phyloP scores from a whole-genome alignment of 1,140 invertebrate genomes.

The Sycophaga agraensis region DNA sequence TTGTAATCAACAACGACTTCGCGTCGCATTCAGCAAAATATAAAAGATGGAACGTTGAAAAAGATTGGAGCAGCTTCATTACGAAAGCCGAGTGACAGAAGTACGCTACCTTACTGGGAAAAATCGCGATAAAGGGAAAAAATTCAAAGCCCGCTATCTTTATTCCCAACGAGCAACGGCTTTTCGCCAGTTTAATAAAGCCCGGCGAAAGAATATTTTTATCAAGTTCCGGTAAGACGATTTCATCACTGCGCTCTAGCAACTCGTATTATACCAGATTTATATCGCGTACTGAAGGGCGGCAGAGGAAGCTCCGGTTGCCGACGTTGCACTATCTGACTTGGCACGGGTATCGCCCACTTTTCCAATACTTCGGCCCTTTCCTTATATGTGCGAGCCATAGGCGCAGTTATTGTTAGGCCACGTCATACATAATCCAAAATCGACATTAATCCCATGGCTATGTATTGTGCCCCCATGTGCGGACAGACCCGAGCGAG shows the following conservation, averaged over 20 bases:
- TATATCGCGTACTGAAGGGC: too few relatives aligned
- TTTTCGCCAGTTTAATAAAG: constrained; percentile 21
- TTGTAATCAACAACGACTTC: too few relatives aligned
- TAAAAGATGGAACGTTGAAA: too few relatives aligned
- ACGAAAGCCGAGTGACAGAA: too few relatives aligned
- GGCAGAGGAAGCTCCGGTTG: too few relatives aligned
- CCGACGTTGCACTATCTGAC: constrained; percentile 29
- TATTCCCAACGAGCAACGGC: constrained; percentile 43
- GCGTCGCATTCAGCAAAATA: too few relatives aligned
- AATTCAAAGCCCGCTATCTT: constrained; percentile 13
- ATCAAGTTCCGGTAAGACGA: constrained; percentile 3
- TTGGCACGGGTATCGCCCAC: constrained; percentile 39
- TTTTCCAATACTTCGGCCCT: constrained; percentile 7
- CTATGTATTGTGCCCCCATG: constrained; percentile 1
- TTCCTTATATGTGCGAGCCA: not conserved
- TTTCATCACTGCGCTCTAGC: not conserved
- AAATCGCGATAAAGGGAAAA: not conserved
- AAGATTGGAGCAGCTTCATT: too few relatives aligned
- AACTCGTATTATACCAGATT: not conserved
- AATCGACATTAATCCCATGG: constrained; percentile 53
- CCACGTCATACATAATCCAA: constrained; percentile 37
- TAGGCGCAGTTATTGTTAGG: not conserved
- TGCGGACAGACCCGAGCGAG: constrained; percentile 29
- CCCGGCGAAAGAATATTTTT: not conserved
- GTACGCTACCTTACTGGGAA: too few relatives aligned